Conservation (phyloP, 2,888 invertebrate genomes). For the Cataglyphis livida region DNA sequence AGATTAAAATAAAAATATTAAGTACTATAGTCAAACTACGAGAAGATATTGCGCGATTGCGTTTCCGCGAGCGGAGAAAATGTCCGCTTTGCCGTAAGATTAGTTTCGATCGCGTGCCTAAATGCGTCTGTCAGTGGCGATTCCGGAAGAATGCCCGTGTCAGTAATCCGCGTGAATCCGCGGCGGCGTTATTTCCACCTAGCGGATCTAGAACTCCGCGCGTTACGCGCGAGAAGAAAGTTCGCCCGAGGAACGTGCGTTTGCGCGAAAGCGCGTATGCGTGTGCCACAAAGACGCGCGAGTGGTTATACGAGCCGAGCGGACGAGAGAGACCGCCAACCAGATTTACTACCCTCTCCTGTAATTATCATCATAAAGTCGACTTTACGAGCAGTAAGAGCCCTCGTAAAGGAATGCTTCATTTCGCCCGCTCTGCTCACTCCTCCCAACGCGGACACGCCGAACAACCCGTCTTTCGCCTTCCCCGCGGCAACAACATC, state of each 20-base stretch:
- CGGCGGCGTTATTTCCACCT: constrained; percentile 64
- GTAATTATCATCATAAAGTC: constrained; percentile 86
- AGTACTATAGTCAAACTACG: too few relatives aligned
- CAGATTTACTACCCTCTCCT: constrained; percentile 85
- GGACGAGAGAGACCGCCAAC: constrained; percentile 76
- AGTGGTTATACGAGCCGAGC: constrained; percentile 61
- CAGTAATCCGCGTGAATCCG: constrained; percentile 14
- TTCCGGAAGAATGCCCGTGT: constrained; percentile 15
- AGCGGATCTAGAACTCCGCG: constrained; percentile 52
- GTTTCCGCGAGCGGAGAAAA: neutral
- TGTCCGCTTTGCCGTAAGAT: constrained; percentile 8
- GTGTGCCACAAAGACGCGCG: constrained; percentile 65
- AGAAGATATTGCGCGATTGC: neutral
- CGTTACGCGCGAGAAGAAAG: constrained; percentile 60
- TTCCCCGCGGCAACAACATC: constrained; percentile 66
- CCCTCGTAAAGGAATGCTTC: constrained; percentile 86
- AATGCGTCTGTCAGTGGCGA: constrained; percentile 14
- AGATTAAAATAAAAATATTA: neutral
- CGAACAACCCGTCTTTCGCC: constrained; percentile 50
- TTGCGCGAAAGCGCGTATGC: constrained; percentile 65
- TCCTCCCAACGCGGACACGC: neutral
- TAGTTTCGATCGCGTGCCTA: constrained; percentile 33
- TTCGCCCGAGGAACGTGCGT: constrained; percentile 71
- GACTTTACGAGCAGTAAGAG: constrained; percentile 86
- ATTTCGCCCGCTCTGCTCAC: constrained; percentile 77